Base-by-base conservation (phyloP, 2,797 vertebrate genomes). In the Platalea minor region DNA sequence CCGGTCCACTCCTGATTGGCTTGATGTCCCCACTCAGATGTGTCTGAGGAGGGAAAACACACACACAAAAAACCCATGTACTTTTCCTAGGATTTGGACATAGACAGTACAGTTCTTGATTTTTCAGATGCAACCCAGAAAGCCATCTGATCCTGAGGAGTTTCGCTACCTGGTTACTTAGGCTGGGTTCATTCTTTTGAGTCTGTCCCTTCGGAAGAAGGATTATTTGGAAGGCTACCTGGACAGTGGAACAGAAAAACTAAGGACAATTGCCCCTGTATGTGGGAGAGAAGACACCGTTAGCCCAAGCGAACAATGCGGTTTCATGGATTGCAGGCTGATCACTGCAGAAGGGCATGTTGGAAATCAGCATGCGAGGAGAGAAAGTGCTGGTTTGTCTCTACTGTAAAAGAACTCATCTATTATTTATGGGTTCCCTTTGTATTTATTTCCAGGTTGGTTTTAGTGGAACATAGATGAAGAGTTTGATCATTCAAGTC, bases 11-110 rank as follows among this genome's bases (percentile, higher is more conserved):
- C 80, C 86, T 92, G 88, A 94, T 89, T 82, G 92, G 88, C 88
- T 94, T 95, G 70, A 67, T 93, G 84, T 93, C 84, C 95, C 94
- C 95, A 95, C 86, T 97, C 96, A 97, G 88, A 96, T 94, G 95
- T 95, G 93, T 97, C 96, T 97, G 94, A 97, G 74, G 88, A 97
- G 91, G 92, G 91, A 97, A 97, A 96, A 97, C 95, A 97, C 88
- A 97, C 85, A 96, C 35, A 96, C 80, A 96, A 63, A 95, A 95
- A 74, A 87, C 11, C 79, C 63, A 95, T 96, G 94, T 96, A 93
- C 77, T 93, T 89, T 69, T 95, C 91, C 94, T 76, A 93, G 59
- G 63, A 93, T 65, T 93, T 53, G 88, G 84, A 92, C 46, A 92
- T n/a, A 96, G 43, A 90, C 24, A 95, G 67, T 73, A 93, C 59